phyloP scores from a whole-genome alignment of 1,140 invertebrate species.

The Drosophila orosa region DNA sequence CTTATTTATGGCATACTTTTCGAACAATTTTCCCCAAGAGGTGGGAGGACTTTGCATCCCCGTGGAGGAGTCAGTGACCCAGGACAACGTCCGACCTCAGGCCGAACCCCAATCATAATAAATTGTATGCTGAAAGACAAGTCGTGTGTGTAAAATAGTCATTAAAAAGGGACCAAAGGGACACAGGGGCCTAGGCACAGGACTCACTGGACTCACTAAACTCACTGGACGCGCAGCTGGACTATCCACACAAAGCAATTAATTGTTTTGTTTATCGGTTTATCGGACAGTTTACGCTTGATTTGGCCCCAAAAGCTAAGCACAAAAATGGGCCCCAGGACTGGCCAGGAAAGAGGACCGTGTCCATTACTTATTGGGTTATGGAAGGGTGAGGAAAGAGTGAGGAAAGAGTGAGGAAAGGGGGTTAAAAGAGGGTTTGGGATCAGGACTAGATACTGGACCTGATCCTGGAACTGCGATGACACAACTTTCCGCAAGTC shows the following conservation, averaged over 20 bases:
- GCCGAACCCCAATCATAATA: constrained; percentile 65
- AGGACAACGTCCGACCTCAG: constrained; percentile 14
- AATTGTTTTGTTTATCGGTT: constrained; percentile 82
- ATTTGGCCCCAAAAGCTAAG: constrained; percentile 55
- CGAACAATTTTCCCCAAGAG: neutral
- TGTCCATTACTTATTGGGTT: constrained; percentile 51
- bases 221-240: neutral
- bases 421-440: neutral
- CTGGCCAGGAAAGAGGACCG: neutral
- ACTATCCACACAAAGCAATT: constrained; percentile 64
- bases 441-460: neutral
- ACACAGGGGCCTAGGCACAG: constrained; percentile 2
- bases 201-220: neutral
- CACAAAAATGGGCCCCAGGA: constrained; percentile 39
- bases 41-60: constrained; percentile 18
- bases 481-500: constrained; percentile 23
- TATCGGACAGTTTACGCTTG: constrained; percentile 76
- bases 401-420: neutral
- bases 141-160: constrained; percentile 81
- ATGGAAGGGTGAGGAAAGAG: neutral
- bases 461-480: neutral
- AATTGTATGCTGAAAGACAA: constrained; percentile 68
- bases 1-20: constrained; percentile 48
- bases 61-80: constrained; percentile 44
- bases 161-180: constrained; percentile 64